Evolutionary conservation across 1,140 invertebrate species (phyloP).

Genomic region (Camponotus pennsylvanicus): DNA sequence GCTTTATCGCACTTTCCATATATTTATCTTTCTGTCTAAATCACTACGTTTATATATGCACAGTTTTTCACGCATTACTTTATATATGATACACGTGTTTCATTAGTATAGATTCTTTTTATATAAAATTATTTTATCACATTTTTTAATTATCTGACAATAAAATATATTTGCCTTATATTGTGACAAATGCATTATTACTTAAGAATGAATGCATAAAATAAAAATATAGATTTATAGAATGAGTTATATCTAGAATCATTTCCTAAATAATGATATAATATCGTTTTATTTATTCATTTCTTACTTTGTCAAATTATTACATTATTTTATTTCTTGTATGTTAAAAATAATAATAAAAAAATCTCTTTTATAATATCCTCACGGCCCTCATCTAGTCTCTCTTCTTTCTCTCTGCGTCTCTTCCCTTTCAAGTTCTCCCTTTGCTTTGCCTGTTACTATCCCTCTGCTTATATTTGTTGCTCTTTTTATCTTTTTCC

Average conservation of each 20-base stretch:
- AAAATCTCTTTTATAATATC: slow-evolving; percentile 33
- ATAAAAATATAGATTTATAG: not conserved
- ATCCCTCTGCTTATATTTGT: slow-evolving; percentile 34
- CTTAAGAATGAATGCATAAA: not conserved
- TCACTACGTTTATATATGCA: slow-evolving; percentile 43
- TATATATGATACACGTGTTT: slow-evolving; percentile 7
- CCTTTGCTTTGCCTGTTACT: slow-evolving; percentile 9
- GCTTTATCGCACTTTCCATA: slow-evolving; percentile 61
- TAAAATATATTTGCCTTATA: not conserved
- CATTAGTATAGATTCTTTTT: not conserved
- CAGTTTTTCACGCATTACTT: slow-evolving; percentile 12
- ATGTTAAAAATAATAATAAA: slow-evolving; percentile 39
- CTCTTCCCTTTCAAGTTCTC: not conserved
- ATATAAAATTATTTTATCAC: slow-evolving; percentile 3
- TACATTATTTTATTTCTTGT: slow-evolving; percentile 15
- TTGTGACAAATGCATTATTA: not conserved
- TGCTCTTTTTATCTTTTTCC: slow-evolving; percentile 25
- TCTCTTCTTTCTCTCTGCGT: slow-evolving; percentile 32
- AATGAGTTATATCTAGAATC: too few species aligned
- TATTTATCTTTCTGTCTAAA: slow-evolving; percentile 63
- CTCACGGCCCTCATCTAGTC: not conserved
- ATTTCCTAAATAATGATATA: not conserved
- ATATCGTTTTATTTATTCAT: not conserved
- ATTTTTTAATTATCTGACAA: not conserved
- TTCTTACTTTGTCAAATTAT: slow-evolving; percentile 23